These are phyloP conservation scores for Choristoneura fumiferana DNA, from an alignment of 1,140 invertebrate species.

Conservation along the genomic window DNA sequence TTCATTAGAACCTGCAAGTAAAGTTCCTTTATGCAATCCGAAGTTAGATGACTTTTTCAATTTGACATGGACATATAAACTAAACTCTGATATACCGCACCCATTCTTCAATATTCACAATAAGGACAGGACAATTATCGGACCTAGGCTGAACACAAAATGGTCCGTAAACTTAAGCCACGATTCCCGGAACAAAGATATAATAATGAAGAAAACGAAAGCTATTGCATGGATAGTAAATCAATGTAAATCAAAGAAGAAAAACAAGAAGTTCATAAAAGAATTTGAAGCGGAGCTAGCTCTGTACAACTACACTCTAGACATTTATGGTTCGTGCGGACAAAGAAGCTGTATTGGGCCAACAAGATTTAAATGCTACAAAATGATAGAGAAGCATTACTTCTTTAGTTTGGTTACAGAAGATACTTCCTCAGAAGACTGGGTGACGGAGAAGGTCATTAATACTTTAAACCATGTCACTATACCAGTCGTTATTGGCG, in stretches of 20 bases:
- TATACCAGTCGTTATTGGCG: conserved; percentile 77
- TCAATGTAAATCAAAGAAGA: conserved; percentile 49
- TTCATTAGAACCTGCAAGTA: conserved; percentile 45
- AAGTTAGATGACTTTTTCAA: conserved; percentile 60
- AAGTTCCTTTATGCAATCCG: conserved; percentile 46
- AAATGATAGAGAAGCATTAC: conserved; percentile 54
- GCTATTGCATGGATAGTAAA: conserved; percentile 55
- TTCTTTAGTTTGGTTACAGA: conserved; percentile 57
- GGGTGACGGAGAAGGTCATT: conserved; percentile 83
- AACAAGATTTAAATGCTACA: conserved; percentile 41
- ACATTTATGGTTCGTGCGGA: conserved; percentile 53
- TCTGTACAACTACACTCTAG: conserved; percentile 51
- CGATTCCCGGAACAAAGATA: conserved; percentile 30
- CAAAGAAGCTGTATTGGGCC: conserved; percentile 43
- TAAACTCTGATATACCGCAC: conserved; percentile 56
- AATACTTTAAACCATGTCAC: conserved; percentile 63
- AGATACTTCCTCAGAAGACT: conserved; percentile 75
- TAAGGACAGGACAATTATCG: conserved; percentile 40
- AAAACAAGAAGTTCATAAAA: conserved; percentile 47
- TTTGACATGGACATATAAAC: conserved; percentile 60
- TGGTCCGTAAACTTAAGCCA: conserved; percentile 48
- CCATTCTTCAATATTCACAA: conserved; percentile 55
- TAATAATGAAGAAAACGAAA: conserved; percentile 45
- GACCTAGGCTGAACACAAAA: conserved; percentile 42
- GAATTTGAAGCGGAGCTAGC: conserved; percentile 48